These are phyloP conservation scores for Caracal caracal DNA, from an alignment of 2,113 vertebrate genomes.

Conservation along the genomic window DNA sequence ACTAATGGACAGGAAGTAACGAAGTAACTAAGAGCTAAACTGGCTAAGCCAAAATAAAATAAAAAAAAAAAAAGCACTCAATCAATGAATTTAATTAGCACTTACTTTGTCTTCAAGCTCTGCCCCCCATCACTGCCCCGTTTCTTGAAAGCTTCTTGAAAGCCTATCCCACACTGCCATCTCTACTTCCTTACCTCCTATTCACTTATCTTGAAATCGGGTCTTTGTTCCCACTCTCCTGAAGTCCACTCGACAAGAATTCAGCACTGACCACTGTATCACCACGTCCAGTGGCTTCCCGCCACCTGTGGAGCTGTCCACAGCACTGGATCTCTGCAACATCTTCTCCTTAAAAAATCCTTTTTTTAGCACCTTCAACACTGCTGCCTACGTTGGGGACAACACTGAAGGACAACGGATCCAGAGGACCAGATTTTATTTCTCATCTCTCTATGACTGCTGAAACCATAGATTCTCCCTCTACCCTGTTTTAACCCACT, in stretches of 20 bases:
- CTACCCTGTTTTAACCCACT: neutral
- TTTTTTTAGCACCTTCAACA: neutral
- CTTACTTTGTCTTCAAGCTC: neutral
- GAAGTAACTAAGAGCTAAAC: slow-evolving; percentile 74
- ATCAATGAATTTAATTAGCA: slow-evolving; percentile 71
- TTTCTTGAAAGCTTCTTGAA: neutral
- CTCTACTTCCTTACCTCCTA: neutral
- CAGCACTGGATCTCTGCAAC: neutral
- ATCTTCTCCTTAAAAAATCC: neutral
- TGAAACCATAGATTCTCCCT: neutral
- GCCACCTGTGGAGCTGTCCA: neutral
- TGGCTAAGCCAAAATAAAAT: slow-evolving; percentile 2
- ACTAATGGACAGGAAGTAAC: slow-evolving; percentile 75
- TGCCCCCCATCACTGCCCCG: neutral
- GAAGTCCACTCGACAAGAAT: neutral
- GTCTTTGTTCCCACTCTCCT: neutral
- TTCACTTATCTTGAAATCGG: neutral
- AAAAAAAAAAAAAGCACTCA: slow-evolving; percentile 44
- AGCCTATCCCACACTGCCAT: neutral
- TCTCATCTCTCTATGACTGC: neutral
- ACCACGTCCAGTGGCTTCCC: neutral
- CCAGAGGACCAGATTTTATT: neutral
- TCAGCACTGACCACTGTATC: neutral
- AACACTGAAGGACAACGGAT: neutral
- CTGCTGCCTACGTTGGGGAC: neutral